Base-by-base conservation (phyloP, 2,888 invertebrate species). In the Balanococcus diminutus region DNA sequence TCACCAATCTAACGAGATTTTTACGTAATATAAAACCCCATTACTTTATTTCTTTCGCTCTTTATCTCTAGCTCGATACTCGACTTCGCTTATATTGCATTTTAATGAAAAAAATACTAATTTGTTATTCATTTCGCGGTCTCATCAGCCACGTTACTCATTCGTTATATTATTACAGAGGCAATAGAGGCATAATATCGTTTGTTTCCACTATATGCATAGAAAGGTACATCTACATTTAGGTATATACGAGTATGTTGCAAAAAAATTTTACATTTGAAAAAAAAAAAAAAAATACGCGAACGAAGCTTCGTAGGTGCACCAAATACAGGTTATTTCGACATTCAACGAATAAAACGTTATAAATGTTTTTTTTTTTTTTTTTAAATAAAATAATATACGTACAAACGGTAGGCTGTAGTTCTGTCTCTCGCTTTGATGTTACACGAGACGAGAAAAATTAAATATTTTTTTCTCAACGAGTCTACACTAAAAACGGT, bases 21-120 rank as follows among this genome's bases (percentile, higher is more conserved):
- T 67, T 67, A 28, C 67, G n/a, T 67, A 67, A 67, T 28, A 67
- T 67, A 67, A 56, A 56, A 56, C 56, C 56, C 9, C 11, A 19
- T 56, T 56, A 56, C 56, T 11, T 56, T 8, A 4, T n/a, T n/a
- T n/a, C n/a, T n/a, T n/a, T 56, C 16, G 28, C 14, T 14, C 16
- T n/a, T n/a, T 14, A 8, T 67, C 31, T 14, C 14, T 67, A 28
- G 8, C 14, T 56, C 67, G 67, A 67, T 67, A 67, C 67, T 67
- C 16, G 67, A 67, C 14, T 67, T 67, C 56, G 9, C 56, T 56
- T 56, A 28, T 67, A 67, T 67, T 67, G 6, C 25, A 28, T 28
- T 67, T 67, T 67, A 28, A 67, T 67, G 67, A 67, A 67, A 67
- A 67, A 67, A 67, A 67, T 31, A 28, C 16, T 28, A 67, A 67